phyloP scores from a whole-genome alignment of 1,140 invertebrate species.

The Sogatella furcifera region DNA sequence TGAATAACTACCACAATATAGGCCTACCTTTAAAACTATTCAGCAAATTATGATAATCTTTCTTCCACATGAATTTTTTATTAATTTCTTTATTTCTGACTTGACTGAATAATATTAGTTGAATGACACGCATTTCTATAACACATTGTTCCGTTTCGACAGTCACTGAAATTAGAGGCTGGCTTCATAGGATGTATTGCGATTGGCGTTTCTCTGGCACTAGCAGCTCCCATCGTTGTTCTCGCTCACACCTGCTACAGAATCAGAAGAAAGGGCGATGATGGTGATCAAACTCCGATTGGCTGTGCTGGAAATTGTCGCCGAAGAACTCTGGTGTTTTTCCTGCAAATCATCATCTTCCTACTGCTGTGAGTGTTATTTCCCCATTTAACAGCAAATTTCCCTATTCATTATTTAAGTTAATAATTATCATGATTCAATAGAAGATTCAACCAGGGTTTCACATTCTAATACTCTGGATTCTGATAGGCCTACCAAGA shows the following conservation, averaged over 20 bases:
- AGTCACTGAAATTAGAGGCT: conserved; percentile 37
- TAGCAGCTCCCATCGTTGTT: conserved; percentile 18
- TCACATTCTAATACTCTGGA: no score
- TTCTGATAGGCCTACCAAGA: no score
- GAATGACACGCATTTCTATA: neutral
- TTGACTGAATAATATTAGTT: no score
- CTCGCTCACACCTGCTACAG: conserved; percentile 16
- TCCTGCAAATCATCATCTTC: conserved; percentile 33
- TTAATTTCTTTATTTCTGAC: no score
- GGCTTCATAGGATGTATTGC: conserved; percentile 35
- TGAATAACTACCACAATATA: no score
- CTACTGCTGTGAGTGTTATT: conserved; percentile 34
- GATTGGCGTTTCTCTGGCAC: conserved; percentile 30
- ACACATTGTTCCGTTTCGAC: neutral
- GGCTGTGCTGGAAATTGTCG: conserved; percentile 17
- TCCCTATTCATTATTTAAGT: no score
- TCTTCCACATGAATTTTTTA: no score
- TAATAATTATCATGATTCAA: no score
- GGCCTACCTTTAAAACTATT: no score
- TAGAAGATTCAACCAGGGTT: no score
- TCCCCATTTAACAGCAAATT: no score
- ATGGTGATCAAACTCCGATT: neutral
- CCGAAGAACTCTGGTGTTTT: conserved; percentile 20
- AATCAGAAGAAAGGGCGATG: conserved; percentile 1
- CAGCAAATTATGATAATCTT: no score